Evolutionary conservation across 2,888 invertebrate genomes (phyloP).

Genomic region (Andrena chrysosceles): DNA sequence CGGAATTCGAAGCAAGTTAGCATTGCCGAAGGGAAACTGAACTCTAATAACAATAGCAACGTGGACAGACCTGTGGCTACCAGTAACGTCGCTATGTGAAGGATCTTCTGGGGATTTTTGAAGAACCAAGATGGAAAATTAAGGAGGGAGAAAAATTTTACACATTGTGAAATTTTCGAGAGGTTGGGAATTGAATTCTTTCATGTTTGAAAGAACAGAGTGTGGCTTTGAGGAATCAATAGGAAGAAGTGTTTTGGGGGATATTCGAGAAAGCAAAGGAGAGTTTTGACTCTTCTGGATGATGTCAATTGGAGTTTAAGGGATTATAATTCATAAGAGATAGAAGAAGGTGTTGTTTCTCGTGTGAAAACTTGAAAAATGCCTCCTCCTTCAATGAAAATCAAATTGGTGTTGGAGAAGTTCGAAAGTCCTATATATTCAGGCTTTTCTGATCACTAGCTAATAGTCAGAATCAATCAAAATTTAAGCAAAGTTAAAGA

Average conservation of each 20-base stretch:
- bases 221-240: not conserved
- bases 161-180: not conserved
- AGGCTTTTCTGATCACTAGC: not conserved
- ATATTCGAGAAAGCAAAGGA: not conserved
- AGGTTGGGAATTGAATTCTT: not conserved
- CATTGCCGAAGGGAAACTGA: slow-evolving; percentile 10
- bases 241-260: not conserved
- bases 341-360: not conserved
- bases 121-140: not conserved
- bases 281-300: not conserved
- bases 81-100: slow-evolving; percentile 17
- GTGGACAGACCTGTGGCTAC: slow-evolving; percentile 7
- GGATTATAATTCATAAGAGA: not conserved
- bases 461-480: not conserved
- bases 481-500: not conserved
- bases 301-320: not conserved
- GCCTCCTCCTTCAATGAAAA: not conserved
- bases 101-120: not conserved
- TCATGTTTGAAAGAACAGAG: not conserved
- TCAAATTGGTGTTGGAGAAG: slow-evolving; percentile 13
- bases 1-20: slow-evolving; percentile 45
- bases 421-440: not conserved
- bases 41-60: slow-evolving; percentile 43
- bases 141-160: not conserved
- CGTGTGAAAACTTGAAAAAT: not conserved